These are phyloP conservation scores for Nudaria mundana DNA, from an alignment of 2,888 invertebrate genomes.

Conservation along the genomic window DNA sequence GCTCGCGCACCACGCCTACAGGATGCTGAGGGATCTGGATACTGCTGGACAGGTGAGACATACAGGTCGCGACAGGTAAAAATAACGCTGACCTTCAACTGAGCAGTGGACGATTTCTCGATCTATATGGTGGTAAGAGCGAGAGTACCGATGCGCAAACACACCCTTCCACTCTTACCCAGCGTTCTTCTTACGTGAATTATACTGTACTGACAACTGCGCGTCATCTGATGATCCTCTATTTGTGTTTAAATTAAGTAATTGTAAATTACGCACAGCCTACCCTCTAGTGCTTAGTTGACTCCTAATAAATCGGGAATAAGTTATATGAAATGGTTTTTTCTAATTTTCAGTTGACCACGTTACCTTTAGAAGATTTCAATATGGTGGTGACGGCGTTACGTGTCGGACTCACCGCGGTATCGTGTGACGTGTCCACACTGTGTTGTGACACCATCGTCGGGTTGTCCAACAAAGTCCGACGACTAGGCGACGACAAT, in stretches of 20 bases:
- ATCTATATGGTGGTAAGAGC: too few species aligned
- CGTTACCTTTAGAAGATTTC: slow-evolving; percentile 66
- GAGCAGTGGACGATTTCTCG: too few species aligned
- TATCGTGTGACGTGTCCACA: slow-evolving; percentile 71
- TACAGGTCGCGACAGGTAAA: neutral
- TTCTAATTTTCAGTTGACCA: slow-evolving; percentile 51
- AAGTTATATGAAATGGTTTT: neutral
- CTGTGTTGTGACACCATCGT: slow-evolving; percentile 73
- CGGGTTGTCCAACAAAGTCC: slow-evolving; percentile 61
- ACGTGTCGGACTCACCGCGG: slow-evolving; percentile 68
- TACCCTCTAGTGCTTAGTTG: too few species aligned
- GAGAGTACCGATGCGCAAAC: too few species aligned
- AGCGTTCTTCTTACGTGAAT: too few species aligned
- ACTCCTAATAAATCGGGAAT: too few species aligned
- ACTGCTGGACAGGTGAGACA: slow-evolving; percentile 53
- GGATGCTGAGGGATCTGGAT: slow-evolving; percentile 66
- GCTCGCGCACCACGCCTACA: slow-evolving; percentile 63
- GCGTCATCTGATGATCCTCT: too few species aligned
- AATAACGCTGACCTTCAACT: too few species aligned
- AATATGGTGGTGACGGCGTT: slow-evolving; percentile 70
- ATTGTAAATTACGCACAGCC: too few species aligned
- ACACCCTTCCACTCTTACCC: too few species aligned
- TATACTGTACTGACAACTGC: too few species aligned
- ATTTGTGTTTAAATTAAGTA: too few species aligned
- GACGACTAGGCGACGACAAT: slow-evolving; percentile 56